Evolutionary conservation across 2,113 vertebrate genomes (phyloP), one percentile per base, ranked within the genome.

Genomic region (Callorhinus ursinus): DNA sequence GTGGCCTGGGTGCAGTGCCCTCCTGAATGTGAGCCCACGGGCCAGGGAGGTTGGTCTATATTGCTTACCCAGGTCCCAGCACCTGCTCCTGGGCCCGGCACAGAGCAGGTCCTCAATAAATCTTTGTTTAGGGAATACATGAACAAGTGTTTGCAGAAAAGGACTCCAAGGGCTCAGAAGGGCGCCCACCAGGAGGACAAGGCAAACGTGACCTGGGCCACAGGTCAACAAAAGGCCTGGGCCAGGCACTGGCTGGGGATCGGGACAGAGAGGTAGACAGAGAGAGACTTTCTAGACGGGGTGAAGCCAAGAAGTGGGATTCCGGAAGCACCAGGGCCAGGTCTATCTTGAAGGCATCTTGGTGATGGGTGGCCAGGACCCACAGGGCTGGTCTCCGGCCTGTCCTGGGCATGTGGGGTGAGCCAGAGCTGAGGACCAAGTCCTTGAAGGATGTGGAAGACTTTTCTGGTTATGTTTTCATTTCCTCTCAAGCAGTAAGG

Each of bases 1-100:
- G 46, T 28, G 21, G 42, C 53, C n/a, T 1, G 4, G 53, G 21
- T 4, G 7, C 10, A 7, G 2, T 0, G 53, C n/a, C 31, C 5
- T 0, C 36, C 26, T 8, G 33, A 28, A 2, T 1, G 2, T 19
- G 18, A 80, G 31, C 49, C 77, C 18, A 1, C 0, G 0, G 24
- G 26, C 15, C n/a, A 24, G 26, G 31, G 36, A 28, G 28, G 1
- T 49, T 26, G 36, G 24, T 31, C 22, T 26, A 1, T 83, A 15
- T 12, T 11, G 9, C 12, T n/a, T 53, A 11, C 14, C 10, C 16
- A 26, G 8, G 18, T 46, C 46, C 67, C 19, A 81, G 71, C 19
- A 72, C 53, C 72, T 39, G 18, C 12, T 55, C 39, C 61, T 57
- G 16, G 5, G 86, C 15, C 51, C 1, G 59, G 7, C 13, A 26